A percentile compares a stretch with the other conserved stretches of the same genome.
Conservation (phyloP, 2,888 invertebrate genomes). For the Brachyptera risi region DNA sequence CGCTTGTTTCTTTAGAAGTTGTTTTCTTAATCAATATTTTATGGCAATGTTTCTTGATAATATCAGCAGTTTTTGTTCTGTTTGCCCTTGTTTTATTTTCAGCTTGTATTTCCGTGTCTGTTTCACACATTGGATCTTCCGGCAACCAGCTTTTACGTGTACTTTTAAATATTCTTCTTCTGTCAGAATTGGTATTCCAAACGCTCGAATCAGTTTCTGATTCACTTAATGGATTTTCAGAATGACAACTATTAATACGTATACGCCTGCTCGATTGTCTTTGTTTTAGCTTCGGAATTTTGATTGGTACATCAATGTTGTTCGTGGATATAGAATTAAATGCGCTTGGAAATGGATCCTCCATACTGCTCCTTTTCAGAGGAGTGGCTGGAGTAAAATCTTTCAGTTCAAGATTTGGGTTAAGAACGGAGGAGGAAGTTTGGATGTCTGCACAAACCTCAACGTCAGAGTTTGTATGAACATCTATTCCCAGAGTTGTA, state of each 20-base stretch:
- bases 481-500: too few relatives aligned
- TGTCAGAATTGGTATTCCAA: neutral
- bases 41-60: too few relatives aligned
- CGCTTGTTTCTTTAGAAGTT: neutral
- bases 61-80: too few relatives aligned
- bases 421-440: neutral
- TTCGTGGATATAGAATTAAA: too few relatives aligned
- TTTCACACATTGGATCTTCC: neutral
- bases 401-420: neutral
- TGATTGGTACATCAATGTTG: too few relatives aligned
- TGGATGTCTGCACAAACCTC: too few relatives aligned
- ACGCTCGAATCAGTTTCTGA: neutral
- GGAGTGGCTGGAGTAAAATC: neutral
- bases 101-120: too few relatives aligned
- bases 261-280: too few relatives aligned
- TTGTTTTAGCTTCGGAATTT: neutral
- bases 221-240: neutral
- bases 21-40: too few relatives aligned
- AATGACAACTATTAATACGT: neutral
- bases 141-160: neutral
- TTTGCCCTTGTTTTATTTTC: too few relatives aligned
- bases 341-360: neutral
- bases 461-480: too few relatives aligned
- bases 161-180: too few relatives aligned
- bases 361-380: neutral